Evolutionary conservation across 2,113 vertebrate genomes (phyloP), one percentile per base, ranked within the genome.

Genomic region (Blennius ocellaris): DNA sequence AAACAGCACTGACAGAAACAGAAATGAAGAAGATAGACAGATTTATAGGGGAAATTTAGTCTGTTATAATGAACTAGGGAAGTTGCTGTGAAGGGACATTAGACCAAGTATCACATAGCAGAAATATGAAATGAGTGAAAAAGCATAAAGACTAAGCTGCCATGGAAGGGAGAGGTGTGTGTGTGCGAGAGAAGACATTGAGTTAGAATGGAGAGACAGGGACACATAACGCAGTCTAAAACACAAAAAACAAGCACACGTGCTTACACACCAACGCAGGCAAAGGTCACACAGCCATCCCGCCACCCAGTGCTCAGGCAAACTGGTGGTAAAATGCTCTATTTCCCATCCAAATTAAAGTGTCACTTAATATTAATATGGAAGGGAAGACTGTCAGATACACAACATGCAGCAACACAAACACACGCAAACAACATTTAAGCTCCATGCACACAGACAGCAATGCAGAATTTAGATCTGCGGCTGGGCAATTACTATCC

Each of bases 281-380:
- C 76, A 89, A 86, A 91, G 84, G 85, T 87, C 86, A 86, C 84
- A 60, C 70, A 70, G 83, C 80, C 85, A 67, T 70, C 74, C 60
- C 30, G 48, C 78, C 73, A 63, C 76, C 58, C 38, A 43, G 73
- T 69, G 73, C 83, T 66, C 82, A 76, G 69, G 64, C 74, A 87
- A 86, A 90, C 85, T 57, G 87, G 45, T 55, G 67, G 88, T 83
- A 91, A 92, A 92, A 91, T 91, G 89, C 87, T 88, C 91, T 82
- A 92, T 92, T 91, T 92, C 91, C 91, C 77, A 71, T 92, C 62
- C 89, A 91, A 92, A 92, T 92, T 90, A 92, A 92, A 91, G 88
- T 91, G 91, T 91, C 91, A 90, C 85, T 91, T 92, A 88, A 92
- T 91, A 91, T 92, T 91, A 91, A 90, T 84, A 84, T 85, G 85